These are phyloP conservation scores for Myiothlypis coronata DNA, from an alignment of 2,797 vertebrate genomes.

Conservation along the genomic window DNA sequence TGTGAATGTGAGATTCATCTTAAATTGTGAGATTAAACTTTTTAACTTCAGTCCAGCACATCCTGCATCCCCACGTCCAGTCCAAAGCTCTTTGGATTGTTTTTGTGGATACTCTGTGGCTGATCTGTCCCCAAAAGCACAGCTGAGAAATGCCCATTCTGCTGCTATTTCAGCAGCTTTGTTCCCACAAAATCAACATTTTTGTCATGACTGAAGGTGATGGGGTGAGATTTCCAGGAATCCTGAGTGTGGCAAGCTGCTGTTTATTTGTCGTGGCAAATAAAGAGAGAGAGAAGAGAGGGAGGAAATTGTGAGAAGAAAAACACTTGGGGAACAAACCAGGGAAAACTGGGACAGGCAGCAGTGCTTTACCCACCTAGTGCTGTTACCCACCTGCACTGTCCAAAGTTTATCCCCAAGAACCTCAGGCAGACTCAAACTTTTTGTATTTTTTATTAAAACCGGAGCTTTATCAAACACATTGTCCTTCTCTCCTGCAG, in stretches of 20 bases:
- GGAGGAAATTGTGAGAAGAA: neutral
- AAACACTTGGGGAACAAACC: neutral
- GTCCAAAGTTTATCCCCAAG: neutral
- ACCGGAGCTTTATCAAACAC: neutral
- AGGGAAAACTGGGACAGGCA: neutral
- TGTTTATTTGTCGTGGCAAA: neutral
- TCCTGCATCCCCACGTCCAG: fast-evolving
- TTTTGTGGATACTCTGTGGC: neutral
- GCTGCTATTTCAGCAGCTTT: neutral
- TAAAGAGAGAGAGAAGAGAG: neutral
- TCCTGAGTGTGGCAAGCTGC: fast-evolving
- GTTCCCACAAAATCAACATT: neutral
- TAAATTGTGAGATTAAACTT: neutral
- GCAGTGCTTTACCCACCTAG: neutral
- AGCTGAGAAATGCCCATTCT: neutral
- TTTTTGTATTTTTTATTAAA: neutral
- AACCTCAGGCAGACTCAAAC: neutral
- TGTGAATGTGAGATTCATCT: slow-evolving; percentile 21
- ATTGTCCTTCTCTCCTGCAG: neutral
- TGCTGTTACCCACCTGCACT: neutral
- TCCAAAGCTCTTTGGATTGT: fast-evolving
- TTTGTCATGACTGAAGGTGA: neutral
- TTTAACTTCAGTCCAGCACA: neutral
- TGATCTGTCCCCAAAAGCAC: fast-evolving
- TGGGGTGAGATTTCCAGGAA: neutral